Conservation (phyloP, 2,888 invertebrate genomes). For the Piscicola geometra region DNA sequence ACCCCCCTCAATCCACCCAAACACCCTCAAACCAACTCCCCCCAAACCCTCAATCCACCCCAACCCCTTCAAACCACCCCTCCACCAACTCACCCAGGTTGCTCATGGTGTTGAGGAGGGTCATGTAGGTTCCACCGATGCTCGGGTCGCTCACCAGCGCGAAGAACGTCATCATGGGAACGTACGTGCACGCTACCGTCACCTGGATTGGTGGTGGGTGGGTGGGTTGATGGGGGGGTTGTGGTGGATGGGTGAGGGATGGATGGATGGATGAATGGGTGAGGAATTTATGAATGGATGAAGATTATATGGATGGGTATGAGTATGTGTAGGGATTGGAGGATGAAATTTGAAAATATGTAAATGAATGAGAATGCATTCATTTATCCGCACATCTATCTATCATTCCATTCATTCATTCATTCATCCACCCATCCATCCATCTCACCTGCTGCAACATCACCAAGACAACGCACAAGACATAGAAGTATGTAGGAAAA, state of each 20-base stretch:
- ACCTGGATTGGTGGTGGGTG: slow-evolving; percentile 61
- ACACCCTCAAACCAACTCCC: background rate
- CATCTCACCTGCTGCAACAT: slow-evolving; percentile 77
- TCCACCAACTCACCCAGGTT: slow-evolving; percentile 70
- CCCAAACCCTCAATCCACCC: background rate
- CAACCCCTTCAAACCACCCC: background rate
- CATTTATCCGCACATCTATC: slow-evolving; percentile 3
- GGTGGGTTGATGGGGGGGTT: no score
- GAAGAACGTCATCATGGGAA: slow-evolving; percentile 94
- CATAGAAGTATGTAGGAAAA: slow-evolving; percentile 67
- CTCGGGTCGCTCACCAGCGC: slow-evolving; percentile 92
- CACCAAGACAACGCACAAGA: slow-evolving; percentile 71
- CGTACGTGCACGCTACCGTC: slow-evolving; percentile 91
- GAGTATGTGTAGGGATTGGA: no score
- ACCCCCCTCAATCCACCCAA: background rate
- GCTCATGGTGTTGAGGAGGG: slow-evolving; percentile 85
- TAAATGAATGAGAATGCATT: background rate
- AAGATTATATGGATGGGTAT: no score
- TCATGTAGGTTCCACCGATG: slow-evolving; percentile 99
- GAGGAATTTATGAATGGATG: no score
- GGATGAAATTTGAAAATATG: no score
- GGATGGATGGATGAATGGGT: no score
- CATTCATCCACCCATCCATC: slow-evolving; percentile 7
- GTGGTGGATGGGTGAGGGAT: no score
- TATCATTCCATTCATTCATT: background rate